phyloP scores from a whole-genome alignment of 2,888 invertebrate species.

The Cosmia pyralina region DNA sequence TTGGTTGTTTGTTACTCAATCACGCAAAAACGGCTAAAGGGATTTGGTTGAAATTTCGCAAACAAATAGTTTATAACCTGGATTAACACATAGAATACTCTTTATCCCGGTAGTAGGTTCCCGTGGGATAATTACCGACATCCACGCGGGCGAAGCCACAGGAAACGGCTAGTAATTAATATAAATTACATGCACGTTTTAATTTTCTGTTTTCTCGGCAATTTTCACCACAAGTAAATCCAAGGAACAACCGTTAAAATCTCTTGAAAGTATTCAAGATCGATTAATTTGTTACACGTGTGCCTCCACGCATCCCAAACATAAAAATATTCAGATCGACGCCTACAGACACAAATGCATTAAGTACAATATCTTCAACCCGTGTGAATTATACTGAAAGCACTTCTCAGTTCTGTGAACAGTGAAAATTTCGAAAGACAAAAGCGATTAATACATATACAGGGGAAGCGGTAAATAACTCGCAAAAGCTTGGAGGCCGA shows the following conservation, averaged over 20 bases:
- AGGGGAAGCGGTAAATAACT: conserved; percentile 23
- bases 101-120: no score
- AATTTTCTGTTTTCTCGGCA: background rate
- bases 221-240: background rate
- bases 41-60: no score
- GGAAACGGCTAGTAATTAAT: no score
- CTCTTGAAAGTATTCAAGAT: conserved; percentile 38
- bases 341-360: conserved; percentile 44
- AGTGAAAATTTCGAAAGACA: conserved; percentile 43
- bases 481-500: conserved; percentile 53
- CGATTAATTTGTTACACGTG: conserved; percentile 31
- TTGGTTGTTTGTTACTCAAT: no score
- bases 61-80: no score
- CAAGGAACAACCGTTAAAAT: conserved; percentile 14
- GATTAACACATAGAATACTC: no score
- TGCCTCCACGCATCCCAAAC: conserved; percentile 1
- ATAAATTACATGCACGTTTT: background rate
- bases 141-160: no score
- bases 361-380: conserved; percentile 46
- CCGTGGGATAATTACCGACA: no score
- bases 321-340: conserved; percentile 25
- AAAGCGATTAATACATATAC: conserved; percentile 44
- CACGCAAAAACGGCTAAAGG: no score
- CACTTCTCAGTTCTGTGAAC: conserved; percentile 41
- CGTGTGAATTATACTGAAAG: conserved; percentile 42